Evolutionary conservation across 2,797 vertebrate species (phyloP).

Genomic region (Poeciliopsis presidionis): DNA sequence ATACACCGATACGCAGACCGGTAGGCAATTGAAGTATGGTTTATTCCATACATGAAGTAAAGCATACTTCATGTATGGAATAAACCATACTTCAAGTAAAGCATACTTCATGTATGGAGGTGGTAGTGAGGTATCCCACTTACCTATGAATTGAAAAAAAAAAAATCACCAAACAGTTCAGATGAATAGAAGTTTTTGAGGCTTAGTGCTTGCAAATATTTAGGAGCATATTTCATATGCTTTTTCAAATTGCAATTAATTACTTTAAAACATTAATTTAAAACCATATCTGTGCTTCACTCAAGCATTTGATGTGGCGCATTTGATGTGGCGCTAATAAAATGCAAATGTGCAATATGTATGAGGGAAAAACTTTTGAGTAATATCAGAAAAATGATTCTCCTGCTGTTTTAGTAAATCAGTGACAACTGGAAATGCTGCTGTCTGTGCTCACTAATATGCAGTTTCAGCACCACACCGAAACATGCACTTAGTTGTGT

Average conservation of each 20-base stretch:
- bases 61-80: too few species aligned
- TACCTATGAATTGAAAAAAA: neutral
- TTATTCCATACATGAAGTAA: too few species aligned
- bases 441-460: neutral
- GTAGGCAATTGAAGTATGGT: too few species aligned
- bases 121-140: neutral
- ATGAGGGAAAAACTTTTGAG: constrained; percentile 5
- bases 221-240: neutral
- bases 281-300: neutral
- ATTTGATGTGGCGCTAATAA: neutral
- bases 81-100: too few species aligned
- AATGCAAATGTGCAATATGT: neutral
- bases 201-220: neutral
- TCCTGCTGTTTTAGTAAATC: neutral
- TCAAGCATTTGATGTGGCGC: neutral
- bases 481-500: neutral
- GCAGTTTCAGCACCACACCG: neutral
- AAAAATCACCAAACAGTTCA: neutral
- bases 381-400: constrained; percentile 2
- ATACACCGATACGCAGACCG: too few species aligned
- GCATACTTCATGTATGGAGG: too few species aligned
- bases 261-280: neutral
- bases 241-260: neutral
- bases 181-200: neutral
- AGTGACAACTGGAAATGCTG: neutral